Percentiles rank a stretch among this genome's conserved stretches.
These are phyloP conservation scores for Ylistrum balloti DNA, from an alignment of 1,140 invertebrate genomes.

Conservation along the genomic window DNA sequence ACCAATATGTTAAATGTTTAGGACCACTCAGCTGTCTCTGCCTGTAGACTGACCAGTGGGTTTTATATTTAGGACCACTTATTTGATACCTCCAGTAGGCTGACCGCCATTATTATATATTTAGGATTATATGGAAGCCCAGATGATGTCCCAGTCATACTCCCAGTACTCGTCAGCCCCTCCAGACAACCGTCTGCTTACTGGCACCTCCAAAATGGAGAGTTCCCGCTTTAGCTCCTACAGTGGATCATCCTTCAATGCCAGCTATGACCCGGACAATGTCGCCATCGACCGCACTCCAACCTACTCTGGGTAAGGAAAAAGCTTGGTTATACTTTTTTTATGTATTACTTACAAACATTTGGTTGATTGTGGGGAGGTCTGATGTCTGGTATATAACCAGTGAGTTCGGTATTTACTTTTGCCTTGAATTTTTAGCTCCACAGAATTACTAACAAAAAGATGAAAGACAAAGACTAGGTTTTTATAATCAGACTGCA, in stretches of 20 bases:
- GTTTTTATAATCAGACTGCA: too few relatives aligned
- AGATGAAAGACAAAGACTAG: background rate
- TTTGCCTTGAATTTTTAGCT: background rate
- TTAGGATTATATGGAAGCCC: slow-evolving; percentile 79
- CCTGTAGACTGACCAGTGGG: too few relatives aligned
- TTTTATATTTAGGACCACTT: too few relatives aligned
- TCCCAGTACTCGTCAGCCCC: slow-evolving; percentile 68
- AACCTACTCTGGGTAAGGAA: slow-evolving; percentile 93
- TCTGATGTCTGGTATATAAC: background rate
- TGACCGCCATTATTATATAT: background rate
- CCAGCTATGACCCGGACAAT: slow-evolving; percentile 91
- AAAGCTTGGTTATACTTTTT: background rate
- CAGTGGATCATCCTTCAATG: slow-evolving; percentile 83
- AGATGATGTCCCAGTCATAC: slow-evolving; percentile 72
- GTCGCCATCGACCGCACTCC: slow-evolving; percentile 91
- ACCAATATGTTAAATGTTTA: too few relatives aligned
- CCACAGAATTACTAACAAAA: background rate
- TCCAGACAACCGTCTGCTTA: slow-evolving; percentile 53
- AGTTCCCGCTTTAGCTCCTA: slow-evolving; percentile 76
- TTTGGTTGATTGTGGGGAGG: background rate
- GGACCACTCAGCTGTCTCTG: too few relatives aligned
- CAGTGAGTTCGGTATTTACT: background rate
- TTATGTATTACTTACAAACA: too few relatives aligned
- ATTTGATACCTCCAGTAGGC: too few relatives aligned
- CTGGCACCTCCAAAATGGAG: slow-evolving; percentile 63